Percentiles rank a stretch among this genome's conserved stretches.
Evolutionary conservation across 2,113 vertebrate species (phyloP).

Genomic region (Bubo bubo): DNA sequence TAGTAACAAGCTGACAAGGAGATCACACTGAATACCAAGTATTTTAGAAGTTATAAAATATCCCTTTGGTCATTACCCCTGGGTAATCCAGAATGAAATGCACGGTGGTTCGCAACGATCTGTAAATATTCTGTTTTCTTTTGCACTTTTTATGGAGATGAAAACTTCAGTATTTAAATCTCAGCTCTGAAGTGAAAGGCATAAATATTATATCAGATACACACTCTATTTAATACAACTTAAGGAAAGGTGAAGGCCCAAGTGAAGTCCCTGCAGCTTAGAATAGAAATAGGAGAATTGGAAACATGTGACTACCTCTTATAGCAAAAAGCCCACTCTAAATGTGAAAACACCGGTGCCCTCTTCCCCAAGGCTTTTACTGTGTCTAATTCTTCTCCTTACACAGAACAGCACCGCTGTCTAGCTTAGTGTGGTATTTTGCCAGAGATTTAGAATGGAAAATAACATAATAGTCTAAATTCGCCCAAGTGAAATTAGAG

Average conservation of each 20-base stretch:
- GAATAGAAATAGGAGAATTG: not conserved
- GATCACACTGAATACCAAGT: not conserved
- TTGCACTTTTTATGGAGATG: not conserved
- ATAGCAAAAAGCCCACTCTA: not conserved
- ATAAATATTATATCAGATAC: not conserved
- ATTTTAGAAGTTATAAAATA: not conserved
- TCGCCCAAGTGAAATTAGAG: not conserved
- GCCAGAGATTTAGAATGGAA: not conserved
- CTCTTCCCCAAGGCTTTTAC: not conserved
- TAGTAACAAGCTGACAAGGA: not conserved
- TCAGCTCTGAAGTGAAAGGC: not conserved
- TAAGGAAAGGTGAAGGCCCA: not conserved
- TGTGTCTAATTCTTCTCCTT: not conserved
- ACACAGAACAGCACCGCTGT: not conserved
- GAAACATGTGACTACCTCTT: not conserved
- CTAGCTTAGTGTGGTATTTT: not conserved
- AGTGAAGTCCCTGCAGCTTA: not conserved
- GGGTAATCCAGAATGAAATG: not conserved
- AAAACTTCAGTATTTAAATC: not conserved
- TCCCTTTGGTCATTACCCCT: not conserved
- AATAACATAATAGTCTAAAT: not conserved
- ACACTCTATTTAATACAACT: not conserved
- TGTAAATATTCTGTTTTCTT: not conserved
- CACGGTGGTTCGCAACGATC: not conserved
- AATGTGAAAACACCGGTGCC: not conserved